Evolutionary conservation across 1,140 invertebrate genomes (phyloP).

Genomic region (Drosophila watanabei): DNA sequence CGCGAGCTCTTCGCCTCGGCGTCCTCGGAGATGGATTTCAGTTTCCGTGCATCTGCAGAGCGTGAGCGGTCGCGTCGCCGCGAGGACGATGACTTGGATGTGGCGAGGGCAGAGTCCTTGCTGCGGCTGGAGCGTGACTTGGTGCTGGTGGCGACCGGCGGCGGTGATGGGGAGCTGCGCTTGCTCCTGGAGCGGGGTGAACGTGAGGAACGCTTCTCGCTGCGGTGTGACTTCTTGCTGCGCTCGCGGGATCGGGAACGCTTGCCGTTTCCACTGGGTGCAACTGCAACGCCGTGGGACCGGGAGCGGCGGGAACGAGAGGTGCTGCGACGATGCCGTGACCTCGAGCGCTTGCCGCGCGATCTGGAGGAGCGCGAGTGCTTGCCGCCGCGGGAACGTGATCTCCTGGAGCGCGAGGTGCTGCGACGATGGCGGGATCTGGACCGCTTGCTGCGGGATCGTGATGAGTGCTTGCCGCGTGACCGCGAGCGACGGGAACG

Average conservation of each 20-base stretch:
- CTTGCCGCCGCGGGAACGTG: slow-evolving; percentile 66
- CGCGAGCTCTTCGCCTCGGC: slow-evolving; percentile 77
- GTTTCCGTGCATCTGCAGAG: slow-evolving; percentile 70
- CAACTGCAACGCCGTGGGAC: slow-evolving; percentile 54
- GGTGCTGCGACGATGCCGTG: slow-evolving; percentile 83
- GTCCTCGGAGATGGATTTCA: slow-evolving; percentile 79
- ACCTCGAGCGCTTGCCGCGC: slow-evolving; percentile 87
- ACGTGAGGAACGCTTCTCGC: slow-evolving; percentile 69
- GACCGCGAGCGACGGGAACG: slow-evolving; percentile 88
- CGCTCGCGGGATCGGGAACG: slow-evolving; percentile 86
- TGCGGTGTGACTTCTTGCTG: slow-evolving; percentile 78
- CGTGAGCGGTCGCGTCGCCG: slow-evolving; percentile 73
- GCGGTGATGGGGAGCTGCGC: slow-evolving; percentile 76
- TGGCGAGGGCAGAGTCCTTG: slow-evolving; percentile 61
- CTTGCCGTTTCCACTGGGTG: slow-evolving; percentile 86
- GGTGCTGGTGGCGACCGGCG: slow-evolving; percentile 39
- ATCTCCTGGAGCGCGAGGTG: slow-evolving; percentile 76
- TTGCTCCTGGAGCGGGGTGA: slow-evolving; percentile 82
- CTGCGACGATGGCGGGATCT: slow-evolving; percentile 86
- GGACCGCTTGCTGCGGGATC: slow-evolving; percentile 86
- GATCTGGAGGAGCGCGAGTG: slow-evolving; percentile 52
- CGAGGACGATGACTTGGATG: slow-evolving; percentile 67
- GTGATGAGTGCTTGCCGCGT: slow-evolving; percentile 78
- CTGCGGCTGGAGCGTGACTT: slow-evolving; percentile 76
- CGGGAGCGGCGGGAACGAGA: slow-evolving; percentile 78